A percentile compares a stretch with the other conserved stretches of the same genome.
Evolutionary conservation across 2,797 vertebrate species (phyloP).

Genomic region (Falco novaeseelandiae): DNA sequence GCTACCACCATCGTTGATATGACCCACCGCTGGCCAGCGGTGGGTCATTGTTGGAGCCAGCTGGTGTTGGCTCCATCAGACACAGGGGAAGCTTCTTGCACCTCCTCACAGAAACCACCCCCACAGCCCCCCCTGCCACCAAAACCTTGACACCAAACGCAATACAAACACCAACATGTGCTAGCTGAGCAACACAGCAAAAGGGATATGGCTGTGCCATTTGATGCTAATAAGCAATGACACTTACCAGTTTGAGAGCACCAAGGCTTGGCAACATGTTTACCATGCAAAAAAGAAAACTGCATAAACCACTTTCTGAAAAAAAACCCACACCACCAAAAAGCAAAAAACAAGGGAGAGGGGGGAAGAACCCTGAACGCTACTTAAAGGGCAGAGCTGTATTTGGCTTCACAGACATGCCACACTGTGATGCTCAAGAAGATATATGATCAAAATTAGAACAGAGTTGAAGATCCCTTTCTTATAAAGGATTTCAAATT

Average conservation of each 20-base stretch:
- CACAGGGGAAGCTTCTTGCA: no score
- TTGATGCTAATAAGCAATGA: conserved; percentile 1
- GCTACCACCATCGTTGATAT: no score
- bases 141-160: background rate
- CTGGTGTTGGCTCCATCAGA: no score
- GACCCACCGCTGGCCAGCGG: no score
- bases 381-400: background rate
- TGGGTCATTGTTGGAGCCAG: no score
- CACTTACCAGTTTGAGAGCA: background rate
- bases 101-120: no score
- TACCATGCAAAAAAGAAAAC: background rate
- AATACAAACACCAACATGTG: background rate
- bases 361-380: background rate
- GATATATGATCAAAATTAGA: background rate
- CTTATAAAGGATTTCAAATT: background rate
- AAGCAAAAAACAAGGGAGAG: background rate
- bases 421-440: background rate
- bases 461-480: background rate
- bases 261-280: background rate
- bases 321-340: background rate
- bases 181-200: background rate
- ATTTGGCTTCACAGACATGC: background rate
- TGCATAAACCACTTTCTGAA: background rate
- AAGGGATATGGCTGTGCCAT: background rate
- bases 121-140: no score